Percentiles rank a stretch among this genome's conserved stretches.
These are phyloP conservation scores for Drosophila bunnanda DNA, from an alignment of 2,888 invertebrate genomes.

Conservation along the genomic window DNA sequence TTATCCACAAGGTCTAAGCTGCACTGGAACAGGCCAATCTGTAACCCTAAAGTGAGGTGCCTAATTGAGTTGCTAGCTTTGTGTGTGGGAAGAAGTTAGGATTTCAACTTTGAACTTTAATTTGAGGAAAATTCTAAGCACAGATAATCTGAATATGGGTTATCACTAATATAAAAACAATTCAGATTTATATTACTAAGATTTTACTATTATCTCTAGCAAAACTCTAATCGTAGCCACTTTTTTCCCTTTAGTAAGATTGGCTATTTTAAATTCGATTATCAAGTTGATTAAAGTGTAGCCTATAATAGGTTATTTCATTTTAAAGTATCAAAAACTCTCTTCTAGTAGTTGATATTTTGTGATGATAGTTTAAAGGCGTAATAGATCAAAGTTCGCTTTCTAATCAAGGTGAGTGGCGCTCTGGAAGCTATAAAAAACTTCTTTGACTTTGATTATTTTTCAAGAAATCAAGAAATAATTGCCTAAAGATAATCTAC, in stretches of 20 bases:
- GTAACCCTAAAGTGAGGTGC: conserved; percentile 1
- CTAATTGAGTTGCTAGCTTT: conserved; percentile 5
- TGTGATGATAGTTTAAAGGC: not conserved
- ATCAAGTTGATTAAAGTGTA: conserved; percentile 12
- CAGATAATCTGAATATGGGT: not conserved
- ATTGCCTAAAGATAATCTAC: conserved; percentile 31
- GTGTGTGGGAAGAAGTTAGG: not conserved
- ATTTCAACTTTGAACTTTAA: not conserved
- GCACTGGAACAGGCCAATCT: conserved; percentile 43
- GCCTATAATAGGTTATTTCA: not conserved
- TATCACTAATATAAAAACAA: not conserved
- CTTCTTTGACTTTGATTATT: not conserved
- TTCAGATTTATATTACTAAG: not conserved
- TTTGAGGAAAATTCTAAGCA: not conserved
- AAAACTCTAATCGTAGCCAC: not conserved
- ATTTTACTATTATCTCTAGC: not conserved
- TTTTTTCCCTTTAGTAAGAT: not conserved
- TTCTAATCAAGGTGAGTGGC: not conserved
- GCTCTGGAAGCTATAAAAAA: not conserved
- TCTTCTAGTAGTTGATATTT: not conserved
- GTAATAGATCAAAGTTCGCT: conserved; percentile 1
- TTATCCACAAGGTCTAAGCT: conserved; percentile 1
- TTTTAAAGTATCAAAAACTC: not conserved
- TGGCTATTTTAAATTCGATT: not conserved
- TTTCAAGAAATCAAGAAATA: conserved; percentile 2